Base-by-base conservation (phyloP, 2,888 invertebrate species). In the Dolichopus griseipennis region DNA sequence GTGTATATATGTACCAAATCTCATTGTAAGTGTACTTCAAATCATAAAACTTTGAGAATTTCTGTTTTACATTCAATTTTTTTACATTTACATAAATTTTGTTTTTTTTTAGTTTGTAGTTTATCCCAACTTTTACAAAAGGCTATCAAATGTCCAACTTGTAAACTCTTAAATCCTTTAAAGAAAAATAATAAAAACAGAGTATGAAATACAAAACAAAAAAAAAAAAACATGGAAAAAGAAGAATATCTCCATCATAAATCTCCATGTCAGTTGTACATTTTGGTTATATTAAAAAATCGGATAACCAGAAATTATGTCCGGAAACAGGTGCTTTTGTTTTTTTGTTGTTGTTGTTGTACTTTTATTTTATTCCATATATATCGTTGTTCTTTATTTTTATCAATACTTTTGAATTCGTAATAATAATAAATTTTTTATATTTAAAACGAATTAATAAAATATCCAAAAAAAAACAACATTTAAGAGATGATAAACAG, bases 261-360 rank as follows among this genome's bases (percentile, higher is more conserved):
- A 52, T 52, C 52, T 52, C 52, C 52, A 52, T 52, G 9, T 52
- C 52, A n/a, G 52, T 52, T 52, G 18, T 52, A n/a, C 52, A 52
- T 52, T 52, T 52, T 52, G 9, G 9, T 52, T 52, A 12, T 18
- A 52, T 52, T 12, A 52, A 52, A 18, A 18, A 52, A 52, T 52
- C 52, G 52, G 52, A 52, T 52, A 52, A 52, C 52, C 52, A 52
- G 52, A 52, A 52, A 52, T 52, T 52, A 63, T 63, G 63, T 63
- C 63, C 63, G 63, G 63, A 63, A 63, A 63, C 63, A 63, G 63
- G 63, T 63, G 63, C 10, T 27, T 63, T 27, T 21, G 9, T 61
- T 21, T 21, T 61, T 10, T 37, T 37, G 3, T 34, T 34, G 9
- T 34, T 34, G 9, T 34, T 34, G 9, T 34, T 34, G 34, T 34